Base-by-base conservation (phyloP, 2,888 invertebrate genomes). In the Eulithis testata region DNA sequence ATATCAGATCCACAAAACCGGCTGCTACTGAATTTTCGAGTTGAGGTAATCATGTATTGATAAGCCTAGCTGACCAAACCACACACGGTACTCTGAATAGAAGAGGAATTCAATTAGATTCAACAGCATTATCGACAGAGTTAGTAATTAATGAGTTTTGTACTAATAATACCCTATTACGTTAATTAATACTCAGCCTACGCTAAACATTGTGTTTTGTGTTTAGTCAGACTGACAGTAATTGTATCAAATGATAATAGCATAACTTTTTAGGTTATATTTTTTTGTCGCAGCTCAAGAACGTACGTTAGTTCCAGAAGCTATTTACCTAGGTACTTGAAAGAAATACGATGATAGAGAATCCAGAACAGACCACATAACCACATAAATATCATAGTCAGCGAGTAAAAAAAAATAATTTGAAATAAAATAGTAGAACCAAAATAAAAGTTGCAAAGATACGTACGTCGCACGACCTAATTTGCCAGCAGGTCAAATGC, bases 401-500 rank as follows among this genome's bases (percentile, higher is more conserved):
- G 37, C 37, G 4, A 11, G n/a, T 27, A 27, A 49, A 49, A 21
- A 8, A 49, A 14, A 7, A 21, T 7, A 21, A n/a, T 21, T 8
- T 12, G 5, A 36, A 52, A 52, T 7, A 55, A 53, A 40, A 43
- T 9, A 43, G 21, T 40, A 43, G 14, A 43, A 2, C 40, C 14
- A n/a, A 12, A 52, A 52, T 52, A n/a, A 5, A 40, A 40, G 8
- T 3, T 43, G 37, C 14, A 49, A 58, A 58, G 14, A 58, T 49
- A 49, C 27, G 9, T n/a, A n/a, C n/a, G n/a, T 50, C 21, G 9
- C 49, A 51, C 21, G 52, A 60, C 60, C 44, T 45, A 60, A 43
- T 36, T 52, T 60, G 12, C 43, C 45, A 36, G 51, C 40, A 31
- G 60, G 44, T 52, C 60, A 52, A 44, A 60, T 44, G 44, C 52